Percentiles rank a stretch among this genome's conserved stretches.
phyloP scores from a whole-genome alignment of 2,888 invertebrate genomes.

The Hesperia comma region DNA sequence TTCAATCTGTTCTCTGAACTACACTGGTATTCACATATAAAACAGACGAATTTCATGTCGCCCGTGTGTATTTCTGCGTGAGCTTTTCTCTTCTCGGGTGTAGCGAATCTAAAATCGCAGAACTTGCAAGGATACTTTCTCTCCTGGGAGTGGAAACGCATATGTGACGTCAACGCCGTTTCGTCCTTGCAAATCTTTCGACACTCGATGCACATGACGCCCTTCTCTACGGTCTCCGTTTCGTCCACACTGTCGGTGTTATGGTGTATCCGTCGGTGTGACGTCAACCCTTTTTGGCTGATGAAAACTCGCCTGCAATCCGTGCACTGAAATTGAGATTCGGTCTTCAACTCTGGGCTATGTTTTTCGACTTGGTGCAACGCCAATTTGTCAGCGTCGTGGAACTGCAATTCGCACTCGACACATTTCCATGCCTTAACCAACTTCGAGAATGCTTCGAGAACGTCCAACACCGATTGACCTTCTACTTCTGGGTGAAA shows the following conservation, averaged over 20 bases:
- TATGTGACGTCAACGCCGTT: constrained; percentile 68
- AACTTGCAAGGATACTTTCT: constrained; percentile 75
- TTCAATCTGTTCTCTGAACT: constrained; percentile 72
- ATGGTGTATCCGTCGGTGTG: constrained; percentile 72
- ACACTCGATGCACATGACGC: constrained; percentile 75
- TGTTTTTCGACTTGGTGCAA: constrained; percentile 72
- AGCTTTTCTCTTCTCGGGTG: constrained; percentile 67
- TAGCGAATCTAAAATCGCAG: constrained; percentile 76
- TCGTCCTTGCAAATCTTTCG: constrained; percentile 74
- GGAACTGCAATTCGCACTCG: constrained; percentile 73
- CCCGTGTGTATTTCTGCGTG: constrained; percentile 76
- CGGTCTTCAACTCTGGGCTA: constrained; percentile 64
- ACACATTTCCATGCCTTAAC: constrained; percentile 79
- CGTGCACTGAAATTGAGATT: constrained; percentile 68
- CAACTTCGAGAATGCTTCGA: constrained; percentile 72
- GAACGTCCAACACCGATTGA: constrained; percentile 68
- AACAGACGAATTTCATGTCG: constrained; percentile 78
- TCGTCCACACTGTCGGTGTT: constrained; percentile 58
- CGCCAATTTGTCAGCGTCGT: constrained; percentile 73
- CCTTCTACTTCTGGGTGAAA: constrained; percentile 71
- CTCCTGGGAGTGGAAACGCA: constrained; percentile 72
- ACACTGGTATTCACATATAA: constrained; percentile 77
- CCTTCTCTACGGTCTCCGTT: constrained; percentile 56
- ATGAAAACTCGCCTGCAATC: constrained; percentile 74
- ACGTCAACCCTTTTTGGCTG: constrained; percentile 70